Conservation (phyloP, 2,888 invertebrate species). For the Siphlonurus alternatus region DNA sequence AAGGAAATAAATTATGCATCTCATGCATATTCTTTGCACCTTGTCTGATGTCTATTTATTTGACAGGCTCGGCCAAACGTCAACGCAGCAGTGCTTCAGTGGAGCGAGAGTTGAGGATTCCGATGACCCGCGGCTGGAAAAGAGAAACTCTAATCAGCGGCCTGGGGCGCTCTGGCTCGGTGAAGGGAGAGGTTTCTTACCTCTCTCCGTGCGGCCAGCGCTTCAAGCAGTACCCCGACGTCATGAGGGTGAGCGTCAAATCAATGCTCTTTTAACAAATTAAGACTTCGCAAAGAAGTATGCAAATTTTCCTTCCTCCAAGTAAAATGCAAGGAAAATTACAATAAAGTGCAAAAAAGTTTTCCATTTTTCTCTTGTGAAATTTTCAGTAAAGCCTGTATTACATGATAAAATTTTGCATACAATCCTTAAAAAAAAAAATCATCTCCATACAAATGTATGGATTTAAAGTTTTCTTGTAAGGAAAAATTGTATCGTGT, state of each 20-base stretch:
- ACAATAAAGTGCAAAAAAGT: neutral
- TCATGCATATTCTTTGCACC: too few species aligned
- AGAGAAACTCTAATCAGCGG: constrained; percentile 82
- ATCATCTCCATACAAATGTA: too few species aligned
- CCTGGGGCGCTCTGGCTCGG: constrained; percentile 67
- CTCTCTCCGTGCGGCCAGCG: constrained; percentile 47
- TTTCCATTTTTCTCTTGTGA: too few species aligned
- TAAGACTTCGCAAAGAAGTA: too few species aligned
- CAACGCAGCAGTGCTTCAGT: neutral
- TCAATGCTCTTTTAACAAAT: neutral
- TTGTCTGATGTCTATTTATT: too few species aligned
- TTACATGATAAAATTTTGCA: too few species aligned
- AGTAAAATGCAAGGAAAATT: constrained; percentile 7
- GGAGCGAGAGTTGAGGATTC: constrained; percentile 42
- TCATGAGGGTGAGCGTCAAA: constrained; percentile 28
- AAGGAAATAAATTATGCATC: too few species aligned
- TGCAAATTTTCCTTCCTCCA: too few species aligned
- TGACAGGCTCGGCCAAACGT: constrained; percentile 1
- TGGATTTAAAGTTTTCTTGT: too few species aligned
- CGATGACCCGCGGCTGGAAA: constrained; percentile 69
- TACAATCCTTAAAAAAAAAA: too few species aligned
- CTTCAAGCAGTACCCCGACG: constrained; percentile 41
- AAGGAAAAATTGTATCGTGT: too few species aligned
- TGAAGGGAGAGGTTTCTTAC: constrained; percentile 89
- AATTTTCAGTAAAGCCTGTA: too few species aligned